These are phyloP conservation scores for Aphyosemion australe DNA, from an alignment of 2,113 vertebrate species.

Conservation along the genomic window DNA sequence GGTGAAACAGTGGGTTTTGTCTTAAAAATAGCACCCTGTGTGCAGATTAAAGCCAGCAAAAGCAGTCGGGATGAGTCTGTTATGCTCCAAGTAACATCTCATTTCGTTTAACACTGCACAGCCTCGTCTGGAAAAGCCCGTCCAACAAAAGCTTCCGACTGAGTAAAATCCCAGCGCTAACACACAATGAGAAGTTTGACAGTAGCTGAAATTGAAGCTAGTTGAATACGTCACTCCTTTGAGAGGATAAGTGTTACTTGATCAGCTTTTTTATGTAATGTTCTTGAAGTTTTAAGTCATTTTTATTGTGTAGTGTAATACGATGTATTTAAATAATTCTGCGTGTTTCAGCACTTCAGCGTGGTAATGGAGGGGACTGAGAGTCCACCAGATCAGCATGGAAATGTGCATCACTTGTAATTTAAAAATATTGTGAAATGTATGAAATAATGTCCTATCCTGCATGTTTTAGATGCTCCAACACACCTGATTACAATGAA, in stretches of 20 bases:
- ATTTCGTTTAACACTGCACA: conserved; percentile 28
- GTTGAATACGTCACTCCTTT: background rate
- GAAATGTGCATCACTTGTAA: too few species aligned
- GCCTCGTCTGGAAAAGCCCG: conserved; percentile 18
- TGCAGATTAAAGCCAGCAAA: background rate
- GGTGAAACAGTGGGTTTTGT: conserved; percentile 33
- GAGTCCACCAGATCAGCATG: too few species aligned
- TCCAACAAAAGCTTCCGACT: conserved; percentile 14
- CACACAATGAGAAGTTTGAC: conserved; percentile 2
- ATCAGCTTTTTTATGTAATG: background rate
- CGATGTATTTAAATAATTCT: too few species aligned
- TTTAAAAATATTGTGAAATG: too few species aligned
- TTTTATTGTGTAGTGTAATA: too few species aligned
- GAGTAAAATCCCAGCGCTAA: background rate
- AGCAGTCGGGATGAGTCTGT: conserved; percentile 16
- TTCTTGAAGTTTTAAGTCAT: background rate
- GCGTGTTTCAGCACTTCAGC: too few species aligned
- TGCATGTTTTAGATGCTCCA: too few species aligned
- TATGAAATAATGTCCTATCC: too few species aligned
- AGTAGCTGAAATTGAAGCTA: background rate
- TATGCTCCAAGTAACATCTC: conserved; percentile 20
- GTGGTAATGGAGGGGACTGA: too few species aligned
- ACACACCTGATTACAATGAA: too few species aligned
- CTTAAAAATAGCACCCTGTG: conserved; percentile 9
- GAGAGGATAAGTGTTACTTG: background rate